Evolutionary conservation across 92 coral and sea anemone genomes (phyloP).

Genomic region (Heteractis magnifica): DNA sequence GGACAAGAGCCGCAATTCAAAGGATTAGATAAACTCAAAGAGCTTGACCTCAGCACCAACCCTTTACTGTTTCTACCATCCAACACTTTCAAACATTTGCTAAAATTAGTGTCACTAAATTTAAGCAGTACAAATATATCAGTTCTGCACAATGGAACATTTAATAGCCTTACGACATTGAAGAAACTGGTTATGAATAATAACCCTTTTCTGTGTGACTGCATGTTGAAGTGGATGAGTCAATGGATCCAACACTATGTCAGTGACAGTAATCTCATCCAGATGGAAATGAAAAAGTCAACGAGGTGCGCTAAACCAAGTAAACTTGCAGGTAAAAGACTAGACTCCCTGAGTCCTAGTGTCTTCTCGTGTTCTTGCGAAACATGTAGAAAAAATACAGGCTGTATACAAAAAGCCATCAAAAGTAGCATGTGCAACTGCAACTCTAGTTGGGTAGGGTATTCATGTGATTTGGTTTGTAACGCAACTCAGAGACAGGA

Average conservation of each 20-base stretch:
- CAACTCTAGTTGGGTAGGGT: constrained; percentile 12
- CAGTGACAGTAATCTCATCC: not conserved
- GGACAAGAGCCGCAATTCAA: not conserved
- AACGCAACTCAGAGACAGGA: constrained; percentile 6
- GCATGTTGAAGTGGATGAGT: constrained; percentile 47
- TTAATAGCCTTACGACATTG: constrained; percentile 27
- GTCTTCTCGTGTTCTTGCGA: constrained; percentile 32
- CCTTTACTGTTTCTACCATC: constrained; percentile 38
- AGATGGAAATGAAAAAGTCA: not conserved
- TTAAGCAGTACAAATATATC: constrained; percentile 47
- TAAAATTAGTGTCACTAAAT: constrained; percentile 29
- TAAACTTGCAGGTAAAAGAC: constrained; percentile 16
- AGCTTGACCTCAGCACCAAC: constrained; percentile 53
- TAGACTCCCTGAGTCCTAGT: not conserved
- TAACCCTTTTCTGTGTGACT: constrained; percentile 54
- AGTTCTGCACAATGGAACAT: constrained; percentile 43
- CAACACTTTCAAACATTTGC: constrained; percentile 36
- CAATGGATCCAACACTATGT: constrained; percentile 36
- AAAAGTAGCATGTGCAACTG: constrained; percentile 20
- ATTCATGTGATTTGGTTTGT: constrained; percentile 21
- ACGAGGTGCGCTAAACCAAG: constrained; percentile 29
- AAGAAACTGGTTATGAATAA: constrained; percentile 23
- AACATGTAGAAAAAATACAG: constrained; percentile 11
- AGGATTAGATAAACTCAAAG: constrained; percentile 3
- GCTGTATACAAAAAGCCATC: not conserved